Evolutionary conservation across 2,888 invertebrate species (phyloP).

Genomic region (Stenichneumon culpator): DNA sequence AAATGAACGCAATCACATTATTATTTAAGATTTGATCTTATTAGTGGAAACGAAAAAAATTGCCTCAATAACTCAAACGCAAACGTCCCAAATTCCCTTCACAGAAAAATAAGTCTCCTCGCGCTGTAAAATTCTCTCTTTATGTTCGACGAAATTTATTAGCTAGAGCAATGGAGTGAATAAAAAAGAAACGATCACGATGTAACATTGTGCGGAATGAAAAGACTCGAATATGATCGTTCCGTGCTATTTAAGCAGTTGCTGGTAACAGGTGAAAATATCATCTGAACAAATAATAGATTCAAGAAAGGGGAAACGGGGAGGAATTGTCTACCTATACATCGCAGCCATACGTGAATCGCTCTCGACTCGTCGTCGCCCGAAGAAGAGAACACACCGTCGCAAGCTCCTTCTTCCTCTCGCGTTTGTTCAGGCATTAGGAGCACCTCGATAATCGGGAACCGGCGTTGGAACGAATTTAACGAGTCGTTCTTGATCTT

Average conservation of each 20-base stretch:
- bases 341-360: slow-evolving; percentile 9
- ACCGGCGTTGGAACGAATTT: slow-evolving; percentile 72
- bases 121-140: neutral
- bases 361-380: slow-evolving; percentile 4
- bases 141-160: neutral
- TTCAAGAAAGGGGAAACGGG: slow-evolving; percentile 13
- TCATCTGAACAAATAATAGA: slow-evolving; percentile 79
- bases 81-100: neutral
- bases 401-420: slow-evolving; percentile 39
- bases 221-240: slow-evolving; percentile 22
- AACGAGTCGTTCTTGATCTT: slow-evolving; percentile 72
- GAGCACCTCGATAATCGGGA: slow-evolving; percentile 72
- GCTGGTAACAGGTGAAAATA: slow-evolving; percentile 77
- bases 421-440: slow-evolving; percentile 75
- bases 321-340: slow-evolving; percentile 11
- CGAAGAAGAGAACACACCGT: slow-evolving; percentile 6
- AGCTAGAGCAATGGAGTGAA: slow-evolving; percentile 14
- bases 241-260: slow-evolving; percentile 78
- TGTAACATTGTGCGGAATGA: neutral
- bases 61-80: neutral
- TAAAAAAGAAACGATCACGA: slow-evolving; percentile 6
- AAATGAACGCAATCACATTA: too few relatives aligned
- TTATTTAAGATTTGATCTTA: too few relatives aligned
- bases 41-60: neutral
- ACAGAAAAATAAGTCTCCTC: neutral